Conservation (phyloP, 2,888 invertebrate species). For the Caprella mutica region DNA sequence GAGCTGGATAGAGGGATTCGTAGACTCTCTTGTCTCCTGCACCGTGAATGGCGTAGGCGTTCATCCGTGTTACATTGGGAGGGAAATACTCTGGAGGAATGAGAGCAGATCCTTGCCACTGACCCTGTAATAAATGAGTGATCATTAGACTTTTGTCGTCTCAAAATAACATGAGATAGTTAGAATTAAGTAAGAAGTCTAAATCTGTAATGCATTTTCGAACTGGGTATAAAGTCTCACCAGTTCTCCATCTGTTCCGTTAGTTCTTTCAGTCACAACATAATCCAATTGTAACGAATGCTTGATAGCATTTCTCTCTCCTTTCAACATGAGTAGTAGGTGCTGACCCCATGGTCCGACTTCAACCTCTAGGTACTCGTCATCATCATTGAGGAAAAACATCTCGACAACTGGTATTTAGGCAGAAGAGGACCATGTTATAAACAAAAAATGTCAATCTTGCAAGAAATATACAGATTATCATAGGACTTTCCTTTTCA, state of each 20-base stretch:
- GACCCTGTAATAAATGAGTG: slow-evolving; percentile 11
- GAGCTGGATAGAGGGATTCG: slow-evolving; percentile 26
- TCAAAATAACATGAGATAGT: neutral
- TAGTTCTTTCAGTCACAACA: neutral
- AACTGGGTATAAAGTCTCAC: no score
- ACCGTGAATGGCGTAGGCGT: slow-evolving; percentile 29
- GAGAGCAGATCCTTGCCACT: slow-evolving; percentile 29
- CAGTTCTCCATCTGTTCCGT: neutral
- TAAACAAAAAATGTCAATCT: neutral
- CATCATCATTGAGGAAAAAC: slow-evolving; percentile 30
- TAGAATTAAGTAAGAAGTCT: no score
- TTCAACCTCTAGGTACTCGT: slow-evolving; percentile 33
- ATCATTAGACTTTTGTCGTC: neutral
- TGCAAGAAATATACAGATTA: neutral
- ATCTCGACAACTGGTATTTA: slow-evolving; percentile 24
- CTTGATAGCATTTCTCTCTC: slow-evolving; percentile 21
- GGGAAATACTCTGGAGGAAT: slow-evolving; percentile 32
- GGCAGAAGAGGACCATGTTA: no score
- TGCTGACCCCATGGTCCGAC: slow-evolving; percentile 32
- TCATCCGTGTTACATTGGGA: slow-evolving; percentile 30
- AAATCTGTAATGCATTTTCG: no score
- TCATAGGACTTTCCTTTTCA: neutral
- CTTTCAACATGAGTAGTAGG: slow-evolving; percentile 24
- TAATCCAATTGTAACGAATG: slow-evolving; percentile 14
- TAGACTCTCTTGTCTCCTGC: slow-evolving; percentile 2